phyloP scores from a whole-genome alignment of 64 coral and sea anemone species.

The Pocillopora damicornis region DNA sequence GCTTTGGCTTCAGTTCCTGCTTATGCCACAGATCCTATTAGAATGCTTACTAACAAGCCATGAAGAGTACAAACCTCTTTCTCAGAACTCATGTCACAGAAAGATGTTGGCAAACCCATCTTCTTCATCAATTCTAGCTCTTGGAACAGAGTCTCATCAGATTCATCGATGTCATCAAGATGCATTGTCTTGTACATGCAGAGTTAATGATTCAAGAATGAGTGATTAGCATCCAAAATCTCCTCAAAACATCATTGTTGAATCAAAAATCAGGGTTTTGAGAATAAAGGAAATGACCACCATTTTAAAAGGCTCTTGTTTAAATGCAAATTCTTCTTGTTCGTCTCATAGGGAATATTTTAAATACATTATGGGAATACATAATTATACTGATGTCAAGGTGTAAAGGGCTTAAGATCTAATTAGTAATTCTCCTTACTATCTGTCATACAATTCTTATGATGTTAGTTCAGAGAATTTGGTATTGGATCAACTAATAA shows the following conservation, averaged over 20 bases:
- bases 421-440: no score
- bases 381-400: no score
- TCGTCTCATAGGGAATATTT: no score
- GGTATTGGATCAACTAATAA: no score
- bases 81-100: constrained; percentile 57
- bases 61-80: constrained; percentile 48
- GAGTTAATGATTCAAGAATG: constrained; percentile 40
- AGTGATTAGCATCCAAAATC: constrained; percentile 15
- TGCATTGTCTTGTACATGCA: constrained; percentile 47
- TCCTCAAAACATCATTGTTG: constrained; percentile 9
- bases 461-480: no score
- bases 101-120: constrained; percentile 91
- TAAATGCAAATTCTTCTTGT: no score
- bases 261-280: no score
- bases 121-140: constrained; percentile 76
- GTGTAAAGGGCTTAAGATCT: no score
- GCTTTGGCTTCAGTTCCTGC: no score
- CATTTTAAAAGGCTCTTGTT: background rate
- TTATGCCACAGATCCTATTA: no score
- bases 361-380: no score
- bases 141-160: constrained; percentile 53
- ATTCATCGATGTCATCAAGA: constrained; percentile 64
- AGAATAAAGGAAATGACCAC: background rate
- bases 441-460: no score
- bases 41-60: background rate